Base-by-base conservation (phyloP, 2,888 invertebrate genomes). In the Pherbina coryleti region DNA sequence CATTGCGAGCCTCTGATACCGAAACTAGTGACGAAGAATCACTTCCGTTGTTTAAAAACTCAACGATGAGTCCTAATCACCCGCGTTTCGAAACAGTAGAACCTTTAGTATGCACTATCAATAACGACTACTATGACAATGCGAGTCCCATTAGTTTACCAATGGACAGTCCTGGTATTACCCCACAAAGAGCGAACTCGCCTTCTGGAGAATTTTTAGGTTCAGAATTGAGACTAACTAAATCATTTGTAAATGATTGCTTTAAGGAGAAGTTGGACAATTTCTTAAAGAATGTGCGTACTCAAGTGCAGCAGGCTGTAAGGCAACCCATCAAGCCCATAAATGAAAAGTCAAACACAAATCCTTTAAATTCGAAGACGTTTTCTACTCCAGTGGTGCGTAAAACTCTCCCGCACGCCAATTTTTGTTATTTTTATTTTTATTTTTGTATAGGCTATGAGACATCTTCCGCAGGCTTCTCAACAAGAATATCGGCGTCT, bases 401-500 rank as follows among this genome's bases (percentile, higher is more conserved):
- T 85, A 22, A 34, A 34, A 34, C 9, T 62, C 5, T 25, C 14
- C 22, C 44, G 8, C 17, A 0, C 8, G 1, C 57, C 28, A n/a
- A 19, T 34, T 44, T 14, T 25, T 22, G 34, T 72, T 49, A 72
- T 76, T 72, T 72, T 66, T 14, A 71, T 72, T 72, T 66, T 14
- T 69, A 67, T 3, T 51, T 49, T 1, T 62, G 67, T 77, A 8
- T 76, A 89, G 90, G 88, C 89, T 74, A 90, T 90, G 37, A 84
- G 88, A 5, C 90, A 90, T 84, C 84, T 90, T 66, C 89, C 90
- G 1, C 84, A 84, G 51, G 86, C 89, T 5, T 87, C 90, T 0
- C 90, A 90, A 80, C 82, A 85, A 67, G 90, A 90, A 82, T 90
- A 90, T 78, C 83, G 88, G 17, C 84, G 84, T 3, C 82, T 90